Evolutionary conservation across 2,113 vertebrate species (phyloP).

Genomic region (Thymallus thymallus): DNA sequence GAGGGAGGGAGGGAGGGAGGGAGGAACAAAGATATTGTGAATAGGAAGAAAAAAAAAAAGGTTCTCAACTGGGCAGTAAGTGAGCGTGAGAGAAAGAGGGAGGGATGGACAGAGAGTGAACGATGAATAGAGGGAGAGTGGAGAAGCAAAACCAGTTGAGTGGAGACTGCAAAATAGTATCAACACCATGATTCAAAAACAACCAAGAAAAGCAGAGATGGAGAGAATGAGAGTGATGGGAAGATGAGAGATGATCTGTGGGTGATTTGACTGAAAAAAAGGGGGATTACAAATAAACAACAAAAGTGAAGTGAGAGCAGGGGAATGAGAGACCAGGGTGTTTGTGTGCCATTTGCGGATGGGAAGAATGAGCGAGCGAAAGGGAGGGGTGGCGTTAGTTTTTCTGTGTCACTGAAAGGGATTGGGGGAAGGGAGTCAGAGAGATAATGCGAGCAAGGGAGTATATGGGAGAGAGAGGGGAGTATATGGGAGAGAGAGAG

Average conservation of each 20-base stretch:
- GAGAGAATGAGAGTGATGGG: constrained; percentile 3
- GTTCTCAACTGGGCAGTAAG: constrained; percentile 54
- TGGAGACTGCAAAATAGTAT: constrained; percentile 50
- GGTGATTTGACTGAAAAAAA: constrained; percentile 7
- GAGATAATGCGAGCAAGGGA: constrained; percentile 60
- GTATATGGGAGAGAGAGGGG: constrained; percentile 49
- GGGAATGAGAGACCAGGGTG: constrained; percentile 47
- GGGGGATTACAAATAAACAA: constrained; percentile 6
- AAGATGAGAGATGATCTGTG: constrained; percentile 28
- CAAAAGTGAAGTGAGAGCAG: not conserved
- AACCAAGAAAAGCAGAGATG: constrained; percentile 31
- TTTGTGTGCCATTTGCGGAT: constrained; percentile 60
- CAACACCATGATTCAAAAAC: constrained; percentile 37
- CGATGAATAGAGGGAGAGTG: constrained; percentile 8
- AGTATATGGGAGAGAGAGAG: constrained; percentile 58
- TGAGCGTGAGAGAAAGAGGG: constrained; percentile 35
- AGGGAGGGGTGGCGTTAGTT: constrained; percentile 55
- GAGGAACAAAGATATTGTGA: constrained; percentile 55
- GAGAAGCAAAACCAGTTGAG: constrained; percentile 52
- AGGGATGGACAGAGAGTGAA: constrained; percentile 1
- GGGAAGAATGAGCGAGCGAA: constrained; percentile 33
- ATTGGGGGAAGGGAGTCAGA: constrained; percentile 68
- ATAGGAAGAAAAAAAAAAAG: constrained; percentile 43
- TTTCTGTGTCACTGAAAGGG: constrained; percentile 77
- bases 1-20: constrained; percentile 23